Percentiles rank a stretch among this genome's conserved stretches.
Evolutionary conservation across 2,113 vertebrate genomes (phyloP).

Genomic region (Agapornis roseicollis): DNA sequence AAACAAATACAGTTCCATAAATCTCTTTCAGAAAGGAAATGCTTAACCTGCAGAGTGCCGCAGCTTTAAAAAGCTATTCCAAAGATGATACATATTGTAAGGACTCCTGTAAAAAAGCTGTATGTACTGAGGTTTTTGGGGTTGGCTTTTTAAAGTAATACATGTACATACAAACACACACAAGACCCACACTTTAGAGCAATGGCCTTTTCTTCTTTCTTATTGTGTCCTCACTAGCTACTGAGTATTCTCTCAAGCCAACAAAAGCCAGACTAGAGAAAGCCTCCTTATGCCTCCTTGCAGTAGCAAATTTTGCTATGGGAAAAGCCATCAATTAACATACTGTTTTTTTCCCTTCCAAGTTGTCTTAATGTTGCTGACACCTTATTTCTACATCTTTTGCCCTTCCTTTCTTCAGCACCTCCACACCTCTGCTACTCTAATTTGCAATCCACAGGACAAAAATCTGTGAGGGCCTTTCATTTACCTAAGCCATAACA

Average conservation of each 20-base stretch:
- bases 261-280: neutral
- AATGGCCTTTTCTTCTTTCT: neutral
- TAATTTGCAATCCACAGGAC: neutral
- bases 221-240: neutral
- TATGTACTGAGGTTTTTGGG: neutral
- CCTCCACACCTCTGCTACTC: neutral
- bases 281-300: neutral
- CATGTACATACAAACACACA: neutral
- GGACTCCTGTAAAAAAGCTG: neutral
- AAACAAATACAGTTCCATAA: slow-evolving; percentile 2
- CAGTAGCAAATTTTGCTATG: neutral
- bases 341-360: neutral
- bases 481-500: neutral
- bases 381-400: neutral
- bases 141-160: neutral
- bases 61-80: neutral
- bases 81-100: neutral
- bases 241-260: neutral
- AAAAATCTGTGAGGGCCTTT: neutral
- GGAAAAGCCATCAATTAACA: neutral
- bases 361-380: neutral
- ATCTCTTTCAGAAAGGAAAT: neutral
- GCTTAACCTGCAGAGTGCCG: neutral
- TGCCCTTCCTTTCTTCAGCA: neutral
- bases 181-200: neutral